A percentile compares a stretch with the other conserved stretches of the same genome.
These are phyloP conservation scores for Lordiphosa collinella DNA, from an alignment of 1,140 invertebrate species.

Conservation along the genomic window DNA sequence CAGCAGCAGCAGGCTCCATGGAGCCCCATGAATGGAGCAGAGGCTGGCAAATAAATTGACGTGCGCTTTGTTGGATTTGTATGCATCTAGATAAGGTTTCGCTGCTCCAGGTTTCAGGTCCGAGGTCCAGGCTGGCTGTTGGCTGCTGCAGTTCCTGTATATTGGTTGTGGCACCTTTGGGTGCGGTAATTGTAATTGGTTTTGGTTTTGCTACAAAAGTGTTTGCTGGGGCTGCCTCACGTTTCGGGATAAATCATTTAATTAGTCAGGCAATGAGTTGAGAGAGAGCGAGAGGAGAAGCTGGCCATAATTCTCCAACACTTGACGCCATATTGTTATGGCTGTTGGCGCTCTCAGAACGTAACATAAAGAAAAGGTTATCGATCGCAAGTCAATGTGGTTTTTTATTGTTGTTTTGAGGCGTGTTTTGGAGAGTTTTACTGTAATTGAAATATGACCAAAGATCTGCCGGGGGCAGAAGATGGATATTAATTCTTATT, in stretches of 20 bases:
- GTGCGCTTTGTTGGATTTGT: slow-evolving; percentile 75
- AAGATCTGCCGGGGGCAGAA: slow-evolving; percentile 31
- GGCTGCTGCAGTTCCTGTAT: slow-evolving; percentile 32
- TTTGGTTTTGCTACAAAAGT: slow-evolving; percentile 46
- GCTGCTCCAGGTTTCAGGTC: slow-evolving; percentile 15
- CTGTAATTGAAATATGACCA: slow-evolving; percentile 61
- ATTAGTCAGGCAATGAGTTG: slow-evolving; percentile 72
- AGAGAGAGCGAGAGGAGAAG: neutral
- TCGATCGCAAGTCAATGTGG: slow-evolving; percentile 50
- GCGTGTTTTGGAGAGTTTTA: slow-evolving; percentile 47
- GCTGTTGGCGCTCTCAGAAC: slow-evolving; percentile 25
- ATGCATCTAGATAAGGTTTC: slow-evolving; percentile 75
- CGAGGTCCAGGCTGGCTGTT: slow-evolving; percentile 22
- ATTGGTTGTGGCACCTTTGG: slow-evolving; percentile 71
- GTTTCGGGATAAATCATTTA: slow-evolving; percentile 77
- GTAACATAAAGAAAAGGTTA: slow-evolving; percentile 44
- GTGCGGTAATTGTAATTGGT: slow-evolving; percentile 78
- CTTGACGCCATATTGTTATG: slow-evolving; percentile 33
- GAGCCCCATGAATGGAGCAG: slow-evolving; percentile 13
- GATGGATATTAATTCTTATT: slow-evolving; percentile 37
- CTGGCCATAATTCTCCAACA: slow-evolving; percentile 7
- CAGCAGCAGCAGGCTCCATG: slow-evolving; percentile 4
- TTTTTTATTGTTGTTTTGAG: slow-evolving; percentile 23
- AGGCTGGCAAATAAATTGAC: slow-evolving; percentile 74
- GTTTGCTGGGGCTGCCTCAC: slow-evolving; percentile 54